Conservation (phyloP, 2,888 invertebrate genomes). For the Hirtodrosophila trivittata region DNA sequence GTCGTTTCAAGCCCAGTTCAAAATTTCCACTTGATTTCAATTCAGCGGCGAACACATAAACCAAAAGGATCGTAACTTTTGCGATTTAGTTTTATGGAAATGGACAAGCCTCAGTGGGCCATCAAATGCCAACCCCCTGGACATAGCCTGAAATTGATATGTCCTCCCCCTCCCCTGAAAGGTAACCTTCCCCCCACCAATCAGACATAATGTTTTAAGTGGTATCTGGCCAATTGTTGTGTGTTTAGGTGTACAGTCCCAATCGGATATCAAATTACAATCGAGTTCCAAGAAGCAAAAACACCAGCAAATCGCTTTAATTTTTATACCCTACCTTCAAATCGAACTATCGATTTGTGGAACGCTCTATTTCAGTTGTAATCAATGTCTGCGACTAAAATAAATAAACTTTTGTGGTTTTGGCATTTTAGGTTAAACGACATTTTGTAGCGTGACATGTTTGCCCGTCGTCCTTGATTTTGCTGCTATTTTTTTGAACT, state of each 20-base stretch:
- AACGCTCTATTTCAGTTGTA: slow-evolving; percentile 18
- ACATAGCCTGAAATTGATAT: slow-evolving; percentile 67
- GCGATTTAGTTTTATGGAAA: slow-evolving; percentile 64
- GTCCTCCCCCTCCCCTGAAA: slow-evolving; percentile 18
- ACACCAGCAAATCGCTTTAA: neutral
- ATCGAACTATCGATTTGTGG: slow-evolving; percentile 12
- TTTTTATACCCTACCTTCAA: neutral
- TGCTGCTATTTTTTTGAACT: slow-evolving; percentile 56
- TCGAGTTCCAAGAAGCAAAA: slow-evolving; percentile 13
- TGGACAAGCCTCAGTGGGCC: slow-evolving; percentile 57
- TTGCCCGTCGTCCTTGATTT: slow-evolving; percentile 58
- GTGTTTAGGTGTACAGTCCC: slow-evolving; percentile 52
- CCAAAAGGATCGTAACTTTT: slow-evolving; percentile 40
- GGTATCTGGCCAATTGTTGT: slow-evolving; percentile 35
- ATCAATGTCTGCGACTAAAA: slow-evolving; percentile 50
- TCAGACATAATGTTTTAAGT: slow-evolving; percentile 37
- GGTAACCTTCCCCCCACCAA: slow-evolving; percentile 28
- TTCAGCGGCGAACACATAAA: slow-evolving; percentile 57
- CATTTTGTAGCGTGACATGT: slow-evolving; percentile 81
- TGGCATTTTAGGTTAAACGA: slow-evolving; percentile 75
- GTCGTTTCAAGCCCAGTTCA: slow-evolving; percentile 41
- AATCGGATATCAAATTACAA: slow-evolving; percentile 24
- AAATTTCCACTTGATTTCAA: slow-evolving; percentile 69
- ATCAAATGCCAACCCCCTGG: slow-evolving; percentile 29
- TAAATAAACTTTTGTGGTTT: slow-evolving; percentile 65